Conservation (phyloP, 53 echinoderm and acorn worm species). For the Glandiceps talaboti region DNA sequence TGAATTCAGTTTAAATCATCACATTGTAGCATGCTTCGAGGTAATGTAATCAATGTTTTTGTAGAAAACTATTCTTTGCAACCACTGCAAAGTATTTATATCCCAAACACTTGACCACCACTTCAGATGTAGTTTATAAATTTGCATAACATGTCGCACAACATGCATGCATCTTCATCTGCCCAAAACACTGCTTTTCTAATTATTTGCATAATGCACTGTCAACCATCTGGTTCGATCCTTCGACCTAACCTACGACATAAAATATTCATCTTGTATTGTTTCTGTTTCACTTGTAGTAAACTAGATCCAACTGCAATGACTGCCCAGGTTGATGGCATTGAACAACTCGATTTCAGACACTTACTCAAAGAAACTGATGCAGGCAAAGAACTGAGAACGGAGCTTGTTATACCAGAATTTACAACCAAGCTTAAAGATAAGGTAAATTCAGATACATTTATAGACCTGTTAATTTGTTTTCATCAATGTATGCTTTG, state of each 20-base stretch:
- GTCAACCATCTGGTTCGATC: not conserved
- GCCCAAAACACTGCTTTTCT: not conserved
- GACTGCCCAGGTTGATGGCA: not conserved
- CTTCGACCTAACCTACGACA: not conserved
- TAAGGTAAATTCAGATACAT: too few relatives aligned
- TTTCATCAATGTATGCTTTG: too few relatives aligned
- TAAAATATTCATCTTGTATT: not conserved
- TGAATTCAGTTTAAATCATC: not conserved
- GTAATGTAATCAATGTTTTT: too few relatives aligned
- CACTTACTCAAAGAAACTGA: not conserved
- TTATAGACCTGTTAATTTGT: too few relatives aligned
- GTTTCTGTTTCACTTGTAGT: not conserved
- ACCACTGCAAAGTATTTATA: too few relatives aligned
- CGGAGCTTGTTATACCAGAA: constrained; percentile 2
- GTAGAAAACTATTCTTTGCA: not conserved
- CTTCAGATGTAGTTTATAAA: too few relatives aligned
- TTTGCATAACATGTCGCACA: not conserved
- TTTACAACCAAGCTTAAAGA: constrained; percentile 19
- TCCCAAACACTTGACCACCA: too few relatives aligned
- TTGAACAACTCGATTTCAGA: not conserved
- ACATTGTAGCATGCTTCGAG: not conserved
- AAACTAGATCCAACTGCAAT: not conserved
- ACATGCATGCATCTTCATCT: not conserved
- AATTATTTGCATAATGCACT: not conserved
- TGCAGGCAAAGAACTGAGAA: not conserved